A percentile compares a stretch with the other conserved stretches of the same genome.
These are phyloP conservation scores for Odontothrips loti DNA, from an alignment of 2,888 invertebrate genomes.

Conservation along the genomic window DNA sequence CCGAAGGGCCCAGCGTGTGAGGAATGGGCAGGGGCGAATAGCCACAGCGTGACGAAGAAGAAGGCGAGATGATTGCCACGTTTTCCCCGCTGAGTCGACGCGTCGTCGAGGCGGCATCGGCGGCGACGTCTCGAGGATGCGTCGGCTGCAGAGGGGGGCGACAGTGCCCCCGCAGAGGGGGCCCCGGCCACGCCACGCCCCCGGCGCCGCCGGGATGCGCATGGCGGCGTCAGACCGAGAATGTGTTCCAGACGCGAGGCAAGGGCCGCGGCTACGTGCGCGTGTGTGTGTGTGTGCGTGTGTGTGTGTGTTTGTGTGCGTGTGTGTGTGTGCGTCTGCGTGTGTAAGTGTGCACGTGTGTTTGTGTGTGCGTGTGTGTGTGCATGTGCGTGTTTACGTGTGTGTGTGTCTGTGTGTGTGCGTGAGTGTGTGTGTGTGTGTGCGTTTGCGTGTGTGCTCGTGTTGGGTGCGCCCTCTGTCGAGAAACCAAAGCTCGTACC, in stretches of 20 bases:
- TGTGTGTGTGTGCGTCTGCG: too few relatives aligned
- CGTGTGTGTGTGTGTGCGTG: not conserved
- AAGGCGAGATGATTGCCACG: not conserved
- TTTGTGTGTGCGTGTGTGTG: too few relatives aligned
- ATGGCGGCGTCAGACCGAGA: not conserved
- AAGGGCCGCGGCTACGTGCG: not conserved
- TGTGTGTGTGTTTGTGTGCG: too few relatives aligned
- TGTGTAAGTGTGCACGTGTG: too few relatives aligned
- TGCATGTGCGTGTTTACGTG: too few relatives aligned
- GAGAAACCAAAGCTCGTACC: slow-evolving; percentile 9
- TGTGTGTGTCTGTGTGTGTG: too few relatives aligned
- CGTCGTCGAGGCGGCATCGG: not conserved
- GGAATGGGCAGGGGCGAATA: too few relatives aligned
- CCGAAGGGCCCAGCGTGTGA: too few relatives aligned
- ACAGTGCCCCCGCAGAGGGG: too few relatives aligned
- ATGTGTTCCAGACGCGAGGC: slow-evolving; percentile 12
- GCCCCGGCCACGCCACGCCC: not conserved
- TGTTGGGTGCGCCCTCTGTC: not conserved
- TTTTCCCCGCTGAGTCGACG: slow-evolving; percentile 2
- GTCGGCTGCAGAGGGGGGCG: not conserved
- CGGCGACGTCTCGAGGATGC: not conserved
- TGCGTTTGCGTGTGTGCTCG: too few relatives aligned
- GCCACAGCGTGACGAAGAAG: too few relatives aligned
- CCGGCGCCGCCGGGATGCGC: not conserved
- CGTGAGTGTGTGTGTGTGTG: too few relatives aligned